phyloP scores from a whole-genome alignment of 2,797 vertebrate species.

The Aselliscus stoliczkanus region DNA sequence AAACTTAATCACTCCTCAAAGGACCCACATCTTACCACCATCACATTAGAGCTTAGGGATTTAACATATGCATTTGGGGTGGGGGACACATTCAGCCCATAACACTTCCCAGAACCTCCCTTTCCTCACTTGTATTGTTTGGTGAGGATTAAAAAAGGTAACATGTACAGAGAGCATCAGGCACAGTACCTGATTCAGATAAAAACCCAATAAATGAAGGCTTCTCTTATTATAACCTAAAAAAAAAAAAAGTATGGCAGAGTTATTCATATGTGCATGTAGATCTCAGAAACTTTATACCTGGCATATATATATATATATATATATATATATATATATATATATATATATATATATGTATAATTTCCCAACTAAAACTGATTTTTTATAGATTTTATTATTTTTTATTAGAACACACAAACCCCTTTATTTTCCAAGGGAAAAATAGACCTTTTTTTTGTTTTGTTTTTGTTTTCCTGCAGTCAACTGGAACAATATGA shows the following conservation, averaged over 20 bases:
- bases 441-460: not conserved
- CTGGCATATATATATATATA: not conserved
- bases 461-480: not conserved
- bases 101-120: not conserved
- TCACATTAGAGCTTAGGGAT: not conserved
- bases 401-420: not conserved
- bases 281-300: not conserved
- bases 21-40: no score
- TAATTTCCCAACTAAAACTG: not conserved
- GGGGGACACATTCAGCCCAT: not conserved
- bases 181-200: not conserved
- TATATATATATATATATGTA: not conserved
- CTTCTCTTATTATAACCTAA: not conserved
- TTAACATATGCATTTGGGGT: not conserved
- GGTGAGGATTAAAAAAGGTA: not conserved
- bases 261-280: not conserved
- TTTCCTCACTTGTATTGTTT: not conserved
- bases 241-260: not conserved
- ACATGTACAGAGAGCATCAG: not conserved
- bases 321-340: accelerated
- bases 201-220: not conserved
- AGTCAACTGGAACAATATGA: not conserved
- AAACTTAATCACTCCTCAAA: not conserved
- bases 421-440: not conserved
- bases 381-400: not conserved